A percentile compares a stretch with the other conserved stretches of the same genome.
These are phyloP conservation scores for Virgularia gustaviana DNA, from an alignment of 92 coral and sea anemone species.

Conservation along the genomic window DNA sequence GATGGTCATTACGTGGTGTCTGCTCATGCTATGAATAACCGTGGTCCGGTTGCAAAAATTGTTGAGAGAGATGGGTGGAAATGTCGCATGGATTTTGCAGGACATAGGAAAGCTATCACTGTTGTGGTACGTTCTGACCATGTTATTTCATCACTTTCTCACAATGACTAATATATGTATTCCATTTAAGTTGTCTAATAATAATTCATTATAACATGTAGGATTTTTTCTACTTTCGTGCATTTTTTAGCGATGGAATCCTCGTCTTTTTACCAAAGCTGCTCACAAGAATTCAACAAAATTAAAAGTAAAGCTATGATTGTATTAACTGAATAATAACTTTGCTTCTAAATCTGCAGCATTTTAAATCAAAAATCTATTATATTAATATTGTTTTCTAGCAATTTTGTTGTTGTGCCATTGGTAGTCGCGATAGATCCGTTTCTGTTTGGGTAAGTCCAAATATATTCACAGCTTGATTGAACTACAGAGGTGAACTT, in stretches of 20 bases:
- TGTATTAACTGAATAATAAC: not conserved
- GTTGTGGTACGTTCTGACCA: conserved; percentile 66
- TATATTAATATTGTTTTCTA: conserved; percentile 3
- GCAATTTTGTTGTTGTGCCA: conserved; percentile 99
- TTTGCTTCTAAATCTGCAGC: not conserved
- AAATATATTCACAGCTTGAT: not conserved
- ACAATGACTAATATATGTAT: too few species aligned
- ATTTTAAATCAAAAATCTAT: not conserved
- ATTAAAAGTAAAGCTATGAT: conserved; percentile 62
- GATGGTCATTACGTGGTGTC: conserved; percentile 98
- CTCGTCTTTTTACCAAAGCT: conserved; percentile 78
- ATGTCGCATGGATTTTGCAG: conserved; percentile 93
- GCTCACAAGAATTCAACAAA: conserved; percentile 77
- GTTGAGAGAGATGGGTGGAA: conserved; percentile 98
- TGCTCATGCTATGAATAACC: conserved; percentile 97
- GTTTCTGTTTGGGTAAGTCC: conserved; percentile 87
- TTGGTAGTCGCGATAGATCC: conserved; percentile 94
- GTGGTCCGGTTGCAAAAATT: conserved; percentile 96
- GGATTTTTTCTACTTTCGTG: not conserved
- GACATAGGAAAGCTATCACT: conserved; percentile 90
- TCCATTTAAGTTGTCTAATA: not conserved
- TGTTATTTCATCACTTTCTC: too few species aligned
- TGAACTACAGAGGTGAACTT: too few species aligned
- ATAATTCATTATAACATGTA: not conserved
- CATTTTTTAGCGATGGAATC: conserved; percentile 74